Evolutionary conservation across 2,888 invertebrate genomes (phyloP).

Genomic region (Anticlea derivata): DNA sequence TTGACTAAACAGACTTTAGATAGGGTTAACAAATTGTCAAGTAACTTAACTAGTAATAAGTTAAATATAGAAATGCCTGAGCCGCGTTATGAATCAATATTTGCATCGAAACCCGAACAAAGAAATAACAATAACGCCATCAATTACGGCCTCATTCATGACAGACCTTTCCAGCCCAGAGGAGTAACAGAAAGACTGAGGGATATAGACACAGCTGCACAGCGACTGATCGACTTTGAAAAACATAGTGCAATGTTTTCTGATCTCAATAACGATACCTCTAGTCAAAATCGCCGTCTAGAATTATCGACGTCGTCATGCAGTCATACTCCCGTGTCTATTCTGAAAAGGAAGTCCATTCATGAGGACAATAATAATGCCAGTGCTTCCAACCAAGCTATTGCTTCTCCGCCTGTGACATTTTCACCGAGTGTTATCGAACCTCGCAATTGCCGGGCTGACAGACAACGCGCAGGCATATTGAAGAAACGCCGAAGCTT

Average conservation of each 20-base stretch:
- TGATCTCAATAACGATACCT: slow-evolving; percentile 79
- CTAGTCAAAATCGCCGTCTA: slow-evolving; percentile 80
- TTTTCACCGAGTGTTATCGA: slow-evolving; percentile 91
- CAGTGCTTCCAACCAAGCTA: slow-evolving; percentile 78
- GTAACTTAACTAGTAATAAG: slow-evolving; percentile 81
- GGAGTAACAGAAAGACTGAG: slow-evolving; percentile 76
- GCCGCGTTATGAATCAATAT: slow-evolving; percentile 65
- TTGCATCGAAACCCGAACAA: slow-evolving; percentile 64
- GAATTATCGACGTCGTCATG: slow-evolving; percentile 67
- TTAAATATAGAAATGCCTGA: slow-evolving; percentile 69
- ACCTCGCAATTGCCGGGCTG: slow-evolving; percentile 81
- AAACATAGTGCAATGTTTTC: slow-evolving; percentile 82
- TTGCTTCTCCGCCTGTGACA: slow-evolving; percentile 88
- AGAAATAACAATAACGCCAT: slow-evolving; percentile 63
- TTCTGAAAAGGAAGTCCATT: slow-evolving; percentile 87
- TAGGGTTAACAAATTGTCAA: slow-evolving; percentile 86
- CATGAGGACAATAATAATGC: slow-evolving; percentile 80
- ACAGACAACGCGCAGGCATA: slow-evolving; percentile 89
- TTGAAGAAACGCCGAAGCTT: slow-evolving; percentile 92
- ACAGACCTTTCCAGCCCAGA: slow-evolving; percentile 60
- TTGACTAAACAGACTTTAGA: slow-evolving; percentile 87
- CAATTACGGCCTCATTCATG: slow-evolving; percentile 65
- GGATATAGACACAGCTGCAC: slow-evolving; percentile 80
- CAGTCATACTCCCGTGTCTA: slow-evolving; percentile 84
- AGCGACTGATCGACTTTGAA: slow-evolving; percentile 82